Base-by-base conservation (phyloP, 1,140 invertebrate species). In the Lerema accius region DNA sequence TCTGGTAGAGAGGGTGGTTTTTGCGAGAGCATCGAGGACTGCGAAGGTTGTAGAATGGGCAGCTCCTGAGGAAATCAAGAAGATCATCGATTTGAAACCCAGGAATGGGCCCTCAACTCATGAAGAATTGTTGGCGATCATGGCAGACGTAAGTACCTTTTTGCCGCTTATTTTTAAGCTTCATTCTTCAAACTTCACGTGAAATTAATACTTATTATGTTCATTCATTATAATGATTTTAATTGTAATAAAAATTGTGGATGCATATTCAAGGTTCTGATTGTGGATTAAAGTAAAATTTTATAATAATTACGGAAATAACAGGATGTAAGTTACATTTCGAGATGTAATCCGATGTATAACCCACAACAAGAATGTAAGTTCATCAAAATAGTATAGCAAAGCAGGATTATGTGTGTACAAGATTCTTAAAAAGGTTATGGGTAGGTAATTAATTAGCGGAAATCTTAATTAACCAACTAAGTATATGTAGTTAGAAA, bases 41-140 rank as follows among this genome's bases (percentile, higher is more conserved):
- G 93, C 92, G 37, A 94, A 93, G 79, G 96, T 97, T 0, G 92
- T 96, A 11, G 94, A 96, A 71, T 97, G 95, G 94, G 91, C 93
- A 40, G 92, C 93, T 42, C 96, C 96, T 0, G 91, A 93, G 10
- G 89, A 94, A 48, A 87, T 97, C 26, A 89, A 92, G 19, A 87
- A 92, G 26, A 84, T 93, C 0, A 91, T 97, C 9, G 94, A 96
- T 76, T 92, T 97, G 67, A 82, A 93, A 17, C 80, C 96, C 4
- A 82, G 89, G n/a, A 84, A 92, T 5, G 83, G 89, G 3, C 93
- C 93, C 0, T 91, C 92, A 1, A 92, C 92, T 10, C 94, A 96
- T 46, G 94, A 95, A 0, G 92, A 94, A 59, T 85, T 97, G 4
- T 70, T 96, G 4, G 80, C 92, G 5, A 78, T 95, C 11, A 81